A percentile compares a stretch with the other conserved stretches of the same genome.
Conservation (phyloP, 2,888 invertebrate species). For the Metopia argyrocephala region DNA sequence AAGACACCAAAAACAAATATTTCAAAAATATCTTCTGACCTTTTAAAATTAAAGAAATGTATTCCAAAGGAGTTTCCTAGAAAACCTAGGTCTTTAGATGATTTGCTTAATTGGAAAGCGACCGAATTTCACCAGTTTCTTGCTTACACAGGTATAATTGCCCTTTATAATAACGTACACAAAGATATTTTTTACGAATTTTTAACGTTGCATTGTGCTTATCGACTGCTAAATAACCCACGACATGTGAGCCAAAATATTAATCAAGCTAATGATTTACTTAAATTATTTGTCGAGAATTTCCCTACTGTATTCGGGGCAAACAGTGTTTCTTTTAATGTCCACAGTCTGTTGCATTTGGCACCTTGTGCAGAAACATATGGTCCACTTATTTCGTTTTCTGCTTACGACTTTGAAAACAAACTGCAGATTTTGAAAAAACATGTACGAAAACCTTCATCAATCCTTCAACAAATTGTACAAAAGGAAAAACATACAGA, state of each 20-base stretch:
- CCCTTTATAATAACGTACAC: slow-evolving; percentile 7
- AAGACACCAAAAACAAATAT: background rate
- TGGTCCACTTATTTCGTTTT: too few relatives aligned
- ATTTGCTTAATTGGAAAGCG: slow-evolving; percentile 50
- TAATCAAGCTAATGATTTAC: slow-evolving; percentile 54
- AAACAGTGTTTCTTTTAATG: too few relatives aligned
- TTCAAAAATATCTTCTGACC: slow-evolving; percentile 8
- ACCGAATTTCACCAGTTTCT: slow-evolving; percentile 54
- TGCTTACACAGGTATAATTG: too few relatives aligned
- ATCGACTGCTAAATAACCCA: slow-evolving; percentile 24
- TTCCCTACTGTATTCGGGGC: too few relatives aligned
- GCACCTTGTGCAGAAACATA: too few relatives aligned
- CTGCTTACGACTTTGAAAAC: too few relatives aligned
- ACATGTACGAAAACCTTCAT: too few relatives aligned
- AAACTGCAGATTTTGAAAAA: too few relatives aligned
- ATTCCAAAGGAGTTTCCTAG: slow-evolving; percentile 38
- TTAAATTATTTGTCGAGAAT: slow-evolving; percentile 63
- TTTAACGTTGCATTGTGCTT: slow-evolving; percentile 31
- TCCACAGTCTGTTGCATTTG: too few relatives aligned
- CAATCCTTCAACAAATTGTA: too few relatives aligned
- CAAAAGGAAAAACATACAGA: too few relatives aligned
- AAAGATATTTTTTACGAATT: too few relatives aligned
- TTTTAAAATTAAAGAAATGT: background rate
- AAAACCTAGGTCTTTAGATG: slow-evolving; percentile 38
- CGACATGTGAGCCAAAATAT: slow-evolving; percentile 13